These are phyloP conservation scores for Chionis minor DNA, from an alignment of 2,113 vertebrate species.

Conservation along the genomic window DNA sequence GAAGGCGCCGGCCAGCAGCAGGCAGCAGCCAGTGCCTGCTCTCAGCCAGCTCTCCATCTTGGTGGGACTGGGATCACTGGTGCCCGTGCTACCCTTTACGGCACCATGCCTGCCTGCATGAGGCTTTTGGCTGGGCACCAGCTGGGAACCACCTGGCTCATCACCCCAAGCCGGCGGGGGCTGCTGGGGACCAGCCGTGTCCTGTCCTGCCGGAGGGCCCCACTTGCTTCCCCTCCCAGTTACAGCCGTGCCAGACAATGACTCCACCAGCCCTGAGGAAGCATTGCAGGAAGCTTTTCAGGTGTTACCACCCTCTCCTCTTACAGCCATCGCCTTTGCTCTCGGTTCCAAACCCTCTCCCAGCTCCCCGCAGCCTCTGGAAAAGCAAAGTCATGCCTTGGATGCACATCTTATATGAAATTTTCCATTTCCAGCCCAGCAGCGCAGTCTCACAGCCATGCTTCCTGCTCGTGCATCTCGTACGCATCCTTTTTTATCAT, in stretches of 20 bases:
- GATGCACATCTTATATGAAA: neutral
- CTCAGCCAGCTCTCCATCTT: neutral
- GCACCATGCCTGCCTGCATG: neutral
- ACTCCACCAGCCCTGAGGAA: neutral
- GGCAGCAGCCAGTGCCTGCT: neutral
- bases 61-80: neutral
- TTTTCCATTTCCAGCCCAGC: neutral
- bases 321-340: neutral
- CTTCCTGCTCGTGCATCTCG: neutral
- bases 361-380: neutral
- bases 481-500: neutral
- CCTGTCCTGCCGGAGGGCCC: neutral
- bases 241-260: neutral
- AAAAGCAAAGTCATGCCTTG: neutral
- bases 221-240: neutral
- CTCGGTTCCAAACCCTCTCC: neutral
- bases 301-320: neutral
- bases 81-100: rapidly evolving
- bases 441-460: rapidly evolving
- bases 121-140: neutral
- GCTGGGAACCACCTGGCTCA: neutral
- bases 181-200: neutral
- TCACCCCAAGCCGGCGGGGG: neutral
- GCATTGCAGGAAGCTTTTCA: neutral
- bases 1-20: neutral